Evolutionary conservation across 2,888 invertebrate genomes (phyloP), one percentile per base, ranked within the genome.

Genomic region (Rosalia funebris): DNA sequence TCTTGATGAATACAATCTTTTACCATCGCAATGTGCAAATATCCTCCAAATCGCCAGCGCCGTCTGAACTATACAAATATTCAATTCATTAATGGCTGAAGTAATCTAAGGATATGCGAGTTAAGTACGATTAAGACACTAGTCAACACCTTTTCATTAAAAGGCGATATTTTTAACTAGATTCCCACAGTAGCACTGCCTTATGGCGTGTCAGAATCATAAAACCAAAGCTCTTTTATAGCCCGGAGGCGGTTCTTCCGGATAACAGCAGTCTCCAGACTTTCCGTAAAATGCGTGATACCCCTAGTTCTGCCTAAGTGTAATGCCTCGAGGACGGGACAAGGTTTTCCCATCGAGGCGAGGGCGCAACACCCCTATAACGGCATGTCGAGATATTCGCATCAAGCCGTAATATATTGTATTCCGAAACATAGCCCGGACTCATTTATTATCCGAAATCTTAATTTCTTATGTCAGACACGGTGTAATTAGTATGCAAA

Each of bases 341-440:
- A 47, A 58, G 59, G 57, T 53, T 56, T 64, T 65, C 42, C 61
- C 58, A 46, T 58, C 34, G 50, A 32, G 55, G 37, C 56, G n/a
- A n/a, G n/a, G n/a, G n/a, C 62, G 47, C 62, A 64, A 56, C 58
- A 60, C 55, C 60, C 60, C 59, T 57, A 59, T 57, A 62, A 54
- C 58, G 57, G 44, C 19, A 41, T 53, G 50, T 57, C 57, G 64
- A 55, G 55, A 67, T 63, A 63, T 67, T 65, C 62, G 63, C 63
- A 63, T 63, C 64, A 63, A 62, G 65, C 65, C 66, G 66, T 67
- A 61, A 66, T 17, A 17, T 41, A 41, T 41, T 41, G 41, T 41
- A 19, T 41, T 41, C 17, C 41, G n/a, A 41, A 41, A 41, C 41
- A n/a, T 17, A 17, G 9, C 41, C 16, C 16, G 16, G n/a, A 41